Base-by-base conservation (phyloP, 2,888 invertebrate species). In the Oasisia sp. region DNA sequence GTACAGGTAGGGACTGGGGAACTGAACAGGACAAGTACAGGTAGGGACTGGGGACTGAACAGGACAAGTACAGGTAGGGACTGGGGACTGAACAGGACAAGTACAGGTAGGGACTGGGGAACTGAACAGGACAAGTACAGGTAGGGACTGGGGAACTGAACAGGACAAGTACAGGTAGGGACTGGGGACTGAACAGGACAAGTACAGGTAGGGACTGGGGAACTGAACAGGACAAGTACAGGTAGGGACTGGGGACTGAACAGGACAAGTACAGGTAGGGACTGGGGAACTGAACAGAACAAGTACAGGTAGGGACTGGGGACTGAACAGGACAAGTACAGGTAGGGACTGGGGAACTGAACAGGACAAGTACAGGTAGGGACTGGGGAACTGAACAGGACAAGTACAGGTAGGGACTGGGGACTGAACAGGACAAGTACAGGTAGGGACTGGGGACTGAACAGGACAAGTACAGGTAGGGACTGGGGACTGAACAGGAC, bases 21-120 rank as follows among this genome's bases (percentile, higher is more conserved):
- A n/a, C n/a, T n/a, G n/a, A n/a, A n/a, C 99, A 99, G 97, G 99
- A 99, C 96, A 99, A 99, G 97, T 74, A 74, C 74, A 74, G 74
- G 74, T 74, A 74, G 19, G 8, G 19, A 74, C 74, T 27, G n/a
- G 0, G 4, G 19, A 27, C n/a, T n/a, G n/a, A n/a, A n/a, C 99
- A 99, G 97, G 99, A 99, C 96, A 99, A 99, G 97, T 74, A 74
- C 74, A 74, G 74, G 74, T 74, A 74, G 19, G 8, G 19, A 74
- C 74, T 27, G n/a, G 0, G 4, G 19, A 27, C n/a, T n/a, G n/a
- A n/a, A n/a, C 99, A 99, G 97, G 99, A 99, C 96, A 99, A 99
- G 97, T 74, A 74, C 74, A 74, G 74, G 74, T 74, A 74, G 19
- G 8, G 19, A 74, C 74, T 27, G n/a, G 0, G 4, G 19, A 27